Percentiles rank a stretch among this genome's conserved stretches.
phyloP scores from a whole-genome alignment of 2,888 invertebrate genomes.

The Habroteleia sp. region DNA sequence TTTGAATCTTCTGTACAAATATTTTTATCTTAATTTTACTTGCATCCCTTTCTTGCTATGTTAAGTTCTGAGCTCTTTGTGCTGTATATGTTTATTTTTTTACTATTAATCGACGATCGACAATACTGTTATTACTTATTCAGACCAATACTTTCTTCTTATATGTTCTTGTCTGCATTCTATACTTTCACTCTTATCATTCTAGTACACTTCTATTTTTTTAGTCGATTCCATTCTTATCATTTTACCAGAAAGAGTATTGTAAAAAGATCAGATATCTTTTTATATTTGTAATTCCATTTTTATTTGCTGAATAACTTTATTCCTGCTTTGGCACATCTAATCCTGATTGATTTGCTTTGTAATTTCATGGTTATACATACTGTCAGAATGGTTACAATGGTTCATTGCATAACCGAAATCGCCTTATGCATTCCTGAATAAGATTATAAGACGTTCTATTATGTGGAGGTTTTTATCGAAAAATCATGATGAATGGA shows the following conservation, averaged over 20 bases:
- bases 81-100: not conserved
- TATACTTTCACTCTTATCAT: constrained; percentile 31
- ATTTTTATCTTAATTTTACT: constrained; percentile 45
- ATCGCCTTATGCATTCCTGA: constrained; percentile 23
- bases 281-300: constrained; percentile 46
- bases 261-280: constrained; percentile 33
- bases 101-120: constrained; percentile 1
- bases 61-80: not conserved
- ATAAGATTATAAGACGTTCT: constrained; percentile 6
- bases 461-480: constrained; percentile 9
- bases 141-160: constrained; percentile 16
- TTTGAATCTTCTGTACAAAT: constrained; percentile 42
- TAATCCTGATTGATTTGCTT: constrained; percentile 55
- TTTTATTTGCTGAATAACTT: constrained; percentile 52
- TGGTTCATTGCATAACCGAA: constrained; percentile 41
- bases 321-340: constrained; percentile 40
- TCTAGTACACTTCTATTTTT: constrained; percentile 14
- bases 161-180: constrained; percentile 1
- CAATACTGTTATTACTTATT: constrained; percentile 30
- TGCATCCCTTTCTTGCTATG: no score
- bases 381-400: constrained; percentile 16
- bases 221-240: constrained; percentile 19
- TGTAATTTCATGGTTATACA: constrained; percentile 38
- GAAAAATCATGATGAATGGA: not conserved
- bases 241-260: constrained; percentile 13